These are phyloP conservation scores for Eriocheir sinensis DNA, from an alignment of 1,140 invertebrate genomes.

Conservation along the genomic window DNA sequence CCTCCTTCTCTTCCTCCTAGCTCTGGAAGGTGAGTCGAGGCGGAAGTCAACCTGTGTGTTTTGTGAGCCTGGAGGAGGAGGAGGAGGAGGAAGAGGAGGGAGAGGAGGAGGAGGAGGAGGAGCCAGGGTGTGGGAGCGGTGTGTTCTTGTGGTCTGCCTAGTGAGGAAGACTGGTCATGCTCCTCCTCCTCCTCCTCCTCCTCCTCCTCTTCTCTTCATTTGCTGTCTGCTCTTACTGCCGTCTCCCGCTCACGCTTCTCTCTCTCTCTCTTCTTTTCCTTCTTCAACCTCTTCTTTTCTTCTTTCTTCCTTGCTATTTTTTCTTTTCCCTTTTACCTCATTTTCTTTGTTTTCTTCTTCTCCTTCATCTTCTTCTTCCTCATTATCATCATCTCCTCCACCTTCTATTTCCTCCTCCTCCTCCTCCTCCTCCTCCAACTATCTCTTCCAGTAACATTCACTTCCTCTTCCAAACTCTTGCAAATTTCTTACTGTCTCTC, in stretches of 20 bases:
- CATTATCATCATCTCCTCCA: not conserved
- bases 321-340: not conserved
- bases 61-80: not conserved
- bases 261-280: not conserved
- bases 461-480: constrained; percentile 11
- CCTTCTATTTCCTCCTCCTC: not conserved
- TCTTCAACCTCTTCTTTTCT: not conserved
- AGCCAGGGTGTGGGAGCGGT: not conserved
- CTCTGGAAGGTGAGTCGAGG: constrained; percentile 1
- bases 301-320: not conserved
- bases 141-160: constrained; percentile 3
- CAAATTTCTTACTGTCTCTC: constrained; percentile 27
- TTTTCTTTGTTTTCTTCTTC: not conserved
- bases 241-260: not conserved
- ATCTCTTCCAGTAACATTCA: constrained; percentile 25
- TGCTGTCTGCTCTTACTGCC: constrained; percentile 1
- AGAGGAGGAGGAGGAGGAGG: not conserved
- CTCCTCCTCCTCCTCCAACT: not conserved
- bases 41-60: constrained; percentile 12
- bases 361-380: not conserved
- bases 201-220: not conserved
- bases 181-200: constrained; percentile 20
- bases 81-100: not conserved
- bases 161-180: not conserved
- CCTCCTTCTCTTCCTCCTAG: not conserved